Base-by-base conservation (phyloP, 1,140 invertebrate species). In the Drosophila melanica region DNA sequence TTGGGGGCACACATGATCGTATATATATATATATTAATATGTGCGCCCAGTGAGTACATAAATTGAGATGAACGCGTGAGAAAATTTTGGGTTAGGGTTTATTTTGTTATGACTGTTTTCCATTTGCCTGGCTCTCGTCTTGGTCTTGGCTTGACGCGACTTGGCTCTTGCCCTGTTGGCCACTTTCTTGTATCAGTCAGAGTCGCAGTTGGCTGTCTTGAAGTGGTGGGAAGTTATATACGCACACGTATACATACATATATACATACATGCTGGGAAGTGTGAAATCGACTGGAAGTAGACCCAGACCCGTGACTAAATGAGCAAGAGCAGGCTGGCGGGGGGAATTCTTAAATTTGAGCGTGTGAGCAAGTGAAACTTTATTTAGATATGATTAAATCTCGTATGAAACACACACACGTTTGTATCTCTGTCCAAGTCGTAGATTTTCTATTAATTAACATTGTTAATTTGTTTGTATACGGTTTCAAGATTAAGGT, bases 1-100 rank as follows among this genome's bases (percentile, higher is more conserved):
- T 35, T n/a, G 51, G 44, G n/a, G 44, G 51, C 16, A 23, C 18
- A 53, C 59, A 80, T 75, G 66, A 51, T 63, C 42, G 45, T 62
- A 42, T 33, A 58, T 16, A 27, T 41, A 59, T 39, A 39, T 63
- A 42, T 57, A 11, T n/a, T 2, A 2, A 42, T 39, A 42, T 60
- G 45, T 47, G 62, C 33, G 62, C 69, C 44, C 57, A 81, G 45
- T 45, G 69, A 65, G 78, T 60, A 68, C 75, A 63, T 86, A 79
- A 81, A 79, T 75, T 59, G 66, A 82, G 77, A 84, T 89, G 80
- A 87, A 74, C 79, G 77, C 84, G 84, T 87, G 84, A 84, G 84
- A 87, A 87, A 82, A 69, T 84, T 76, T 79, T 74, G 48, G 75
- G 60, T 53, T 63, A 48, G 71, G 64, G 47, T 53, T 68, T 59